These are phyloP conservation scores for Takifugu ocellatus DNA, from an alignment of 2,797 vertebrate species.

Conservation along the genomic window DNA sequence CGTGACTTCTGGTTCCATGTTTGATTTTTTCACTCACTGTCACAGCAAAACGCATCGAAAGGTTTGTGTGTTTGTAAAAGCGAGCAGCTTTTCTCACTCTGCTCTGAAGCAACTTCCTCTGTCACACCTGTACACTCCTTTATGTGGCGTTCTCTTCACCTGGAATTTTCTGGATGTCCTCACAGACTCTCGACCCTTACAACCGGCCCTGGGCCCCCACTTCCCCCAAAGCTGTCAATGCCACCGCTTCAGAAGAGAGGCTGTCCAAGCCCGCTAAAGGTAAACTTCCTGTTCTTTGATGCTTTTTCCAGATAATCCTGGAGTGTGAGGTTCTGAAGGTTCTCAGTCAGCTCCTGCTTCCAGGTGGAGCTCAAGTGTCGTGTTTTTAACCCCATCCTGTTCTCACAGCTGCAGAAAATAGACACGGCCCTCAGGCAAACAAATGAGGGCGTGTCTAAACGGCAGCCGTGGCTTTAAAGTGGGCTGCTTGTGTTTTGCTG, in stretches of 20 bases:
- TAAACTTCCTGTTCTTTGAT: slow-evolving; percentile 41
- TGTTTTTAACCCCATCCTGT: slow-evolving; percentile 41
- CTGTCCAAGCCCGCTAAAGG: slow-evolving; percentile 93
- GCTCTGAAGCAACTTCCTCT: neutral
- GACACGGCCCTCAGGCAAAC: slow-evolving; percentile 54
- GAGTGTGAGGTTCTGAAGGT: slow-evolving; percentile 41
- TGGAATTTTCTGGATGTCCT: slow-evolving; percentile 12
- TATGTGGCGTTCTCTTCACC: neutral
- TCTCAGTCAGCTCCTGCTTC: slow-evolving; percentile 57
- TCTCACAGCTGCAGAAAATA: slow-evolving; percentile 45
- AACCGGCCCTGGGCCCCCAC: slow-evolving; percentile 90
- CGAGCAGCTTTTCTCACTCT: no score
- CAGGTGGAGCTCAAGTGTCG: slow-evolving; percentile 41
- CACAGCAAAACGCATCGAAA: slow-evolving; percentile 92
- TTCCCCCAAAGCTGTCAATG: slow-evolving; percentile 75
- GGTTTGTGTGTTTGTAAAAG: slow-evolving; percentile 75
- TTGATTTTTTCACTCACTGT: slow-evolving; percentile 96
- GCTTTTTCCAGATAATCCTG: neutral
- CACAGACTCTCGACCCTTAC: slow-evolving; percentile 91
- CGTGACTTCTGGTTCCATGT: slow-evolving; percentile 89
- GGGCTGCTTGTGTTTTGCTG: slow-evolving; percentile 19
- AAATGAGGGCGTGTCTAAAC: slow-evolving; percentile 41
- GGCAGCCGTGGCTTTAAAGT: slow-evolving; percentile 26
- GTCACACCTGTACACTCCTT: neutral
- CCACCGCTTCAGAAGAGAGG: slow-evolving; percentile 72